Conservation (phyloP, 2,113 vertebrate genomes). For the Chionis minor region DNA sequence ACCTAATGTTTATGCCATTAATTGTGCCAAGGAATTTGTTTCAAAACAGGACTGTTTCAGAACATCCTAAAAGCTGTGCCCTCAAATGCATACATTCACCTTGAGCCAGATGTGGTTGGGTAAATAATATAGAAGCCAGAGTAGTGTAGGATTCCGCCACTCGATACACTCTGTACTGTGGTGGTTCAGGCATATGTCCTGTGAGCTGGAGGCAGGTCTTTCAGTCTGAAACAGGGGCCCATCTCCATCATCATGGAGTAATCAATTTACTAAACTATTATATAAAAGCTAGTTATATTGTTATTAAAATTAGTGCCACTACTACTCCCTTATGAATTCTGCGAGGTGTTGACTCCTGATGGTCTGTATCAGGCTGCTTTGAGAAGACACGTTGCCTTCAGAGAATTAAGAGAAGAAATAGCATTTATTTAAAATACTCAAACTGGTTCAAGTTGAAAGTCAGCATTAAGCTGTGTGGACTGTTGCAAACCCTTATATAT, state of each 20-base stretch:
- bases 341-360: accelerated
- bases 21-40: not conserved
- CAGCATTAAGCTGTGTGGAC: not conserved
- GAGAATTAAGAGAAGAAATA: not conserved
- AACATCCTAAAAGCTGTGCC: not conserved
- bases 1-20: not conserved
- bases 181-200: not conserved
- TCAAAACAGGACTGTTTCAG: not conserved
- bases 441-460: not conserved
- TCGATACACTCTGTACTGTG: accelerated
- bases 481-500: not conserved
- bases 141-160: not conserved
- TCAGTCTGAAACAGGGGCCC: not conserved
- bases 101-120: not conserved
- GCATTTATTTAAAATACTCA: not conserved
- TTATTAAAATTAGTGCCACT: not conserved
- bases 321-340: not conserved
- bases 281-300: not conserved
- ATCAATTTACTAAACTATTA: not conserved
- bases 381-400: not conserved
- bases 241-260: accelerated
- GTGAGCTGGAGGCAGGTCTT: not conserved
- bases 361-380: not conserved
- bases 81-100: not conserved
- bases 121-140: not conserved